Conservation (phyloP, 2,113 vertebrate genomes). For the Manacus vitellinus region DNA sequence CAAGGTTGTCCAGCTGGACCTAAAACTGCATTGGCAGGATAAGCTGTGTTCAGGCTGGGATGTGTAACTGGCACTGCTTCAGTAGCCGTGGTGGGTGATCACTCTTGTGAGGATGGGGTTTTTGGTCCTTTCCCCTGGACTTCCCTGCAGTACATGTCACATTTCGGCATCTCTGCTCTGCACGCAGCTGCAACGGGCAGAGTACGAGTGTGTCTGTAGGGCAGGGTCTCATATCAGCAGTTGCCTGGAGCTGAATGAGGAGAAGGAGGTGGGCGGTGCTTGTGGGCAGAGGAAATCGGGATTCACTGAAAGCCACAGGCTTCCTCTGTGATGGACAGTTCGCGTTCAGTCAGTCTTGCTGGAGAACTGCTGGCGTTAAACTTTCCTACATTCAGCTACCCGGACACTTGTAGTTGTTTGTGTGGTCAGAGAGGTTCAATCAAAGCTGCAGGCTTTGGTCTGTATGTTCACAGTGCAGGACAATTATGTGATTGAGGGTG, state of each 20-base stretch:
- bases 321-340: neutral
- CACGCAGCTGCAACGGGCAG: neutral
- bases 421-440: neutral
- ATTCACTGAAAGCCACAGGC: neutral
- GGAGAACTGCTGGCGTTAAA: neutral
- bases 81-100: neutral
- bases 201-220: neutral
- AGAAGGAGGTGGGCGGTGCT: neutral
- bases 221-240: neutral
- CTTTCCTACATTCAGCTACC: neutral
- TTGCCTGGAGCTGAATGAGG: neutral
- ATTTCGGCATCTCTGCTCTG: neutral
- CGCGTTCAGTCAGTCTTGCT: neutral
- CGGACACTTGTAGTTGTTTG: accelerated
- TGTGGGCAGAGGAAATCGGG: neutral
- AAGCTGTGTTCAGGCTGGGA: neutral
- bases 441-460: neutral
- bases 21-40: neutral
- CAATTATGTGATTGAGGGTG: neutral
- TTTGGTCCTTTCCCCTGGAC: neutral
- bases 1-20: neutral
- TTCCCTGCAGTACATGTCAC: neutral
- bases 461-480: neutral
- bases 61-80: neutral
- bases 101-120: neutral